Conservation (phyloP, 2,797 vertebrate genomes). For the Gila robusta region DNA sequence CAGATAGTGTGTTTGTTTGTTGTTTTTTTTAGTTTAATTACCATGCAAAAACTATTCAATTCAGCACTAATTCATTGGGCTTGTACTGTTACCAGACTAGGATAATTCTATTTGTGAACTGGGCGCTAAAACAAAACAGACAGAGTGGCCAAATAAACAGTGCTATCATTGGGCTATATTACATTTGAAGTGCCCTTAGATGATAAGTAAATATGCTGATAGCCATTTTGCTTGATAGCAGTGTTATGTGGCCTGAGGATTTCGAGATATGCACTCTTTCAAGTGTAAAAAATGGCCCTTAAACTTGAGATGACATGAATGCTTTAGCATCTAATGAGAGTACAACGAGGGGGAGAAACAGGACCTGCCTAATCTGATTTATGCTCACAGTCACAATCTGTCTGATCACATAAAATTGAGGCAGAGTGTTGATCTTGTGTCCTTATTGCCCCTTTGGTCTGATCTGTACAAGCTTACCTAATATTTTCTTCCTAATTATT, state of each 20-base stretch:
- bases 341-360: conserved; percentile 20
- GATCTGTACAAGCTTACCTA: background rate
- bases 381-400: conserved; percentile 51
- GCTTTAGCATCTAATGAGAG: conserved; percentile 49
- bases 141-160: background rate
- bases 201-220: conserved; percentile 30
- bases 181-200: background rate
- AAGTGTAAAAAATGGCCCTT: conserved; percentile 46
- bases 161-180: background rate
- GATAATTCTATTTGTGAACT: background rate
- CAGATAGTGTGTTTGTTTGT: too few relatives aligned
- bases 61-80: background rate
- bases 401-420: conserved; percentile 45
- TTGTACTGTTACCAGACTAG: background rate
- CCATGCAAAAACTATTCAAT: too few relatives aligned
- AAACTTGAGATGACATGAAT: conserved; percentile 43
- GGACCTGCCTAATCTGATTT: conserved; percentile 54
- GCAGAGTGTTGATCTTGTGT: conserved; percentile 18
- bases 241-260: background rate
- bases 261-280: conserved; percentile 25
- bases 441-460: conserved; percentile 11
- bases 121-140: background rate
- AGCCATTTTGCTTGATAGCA: conserved; percentile 12
- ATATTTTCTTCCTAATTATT: background rate
- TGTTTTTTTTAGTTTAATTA: too few relatives aligned